Percentiles rank a stretch among this genome's conserved stretches.
phyloP scores from a whole-genome alignment of 2,888 invertebrate genomes.

The Eulithis testata region DNA sequence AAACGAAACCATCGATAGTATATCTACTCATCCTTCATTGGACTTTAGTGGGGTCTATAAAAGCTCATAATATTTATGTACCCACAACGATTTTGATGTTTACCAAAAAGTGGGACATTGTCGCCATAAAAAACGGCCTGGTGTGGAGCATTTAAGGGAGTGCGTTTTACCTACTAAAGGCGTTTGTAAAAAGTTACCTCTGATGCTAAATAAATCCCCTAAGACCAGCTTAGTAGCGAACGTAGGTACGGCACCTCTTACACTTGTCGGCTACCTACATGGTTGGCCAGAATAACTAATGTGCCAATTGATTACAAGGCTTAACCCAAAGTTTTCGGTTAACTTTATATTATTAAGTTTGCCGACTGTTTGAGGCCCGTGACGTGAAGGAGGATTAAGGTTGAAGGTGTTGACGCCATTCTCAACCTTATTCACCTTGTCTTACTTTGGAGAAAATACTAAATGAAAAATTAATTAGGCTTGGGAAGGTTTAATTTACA shows the following conservation, averaged over 20 bases:
- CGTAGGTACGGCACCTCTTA: not conserved
- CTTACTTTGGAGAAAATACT: not conserved
- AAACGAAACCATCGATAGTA: slow-evolving; percentile 10
- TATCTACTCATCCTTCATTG: not conserved
- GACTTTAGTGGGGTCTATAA: too few relatives aligned
- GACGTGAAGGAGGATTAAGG: not conserved
- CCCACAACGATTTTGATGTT: too few relatives aligned
- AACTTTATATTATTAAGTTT: slow-evolving; percentile 26
- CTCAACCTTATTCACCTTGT: not conserved
- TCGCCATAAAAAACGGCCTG: too few relatives aligned
- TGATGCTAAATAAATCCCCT: too few relatives aligned
- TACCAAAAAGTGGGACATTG: too few relatives aligned
- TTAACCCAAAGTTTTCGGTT: slow-evolving; percentile 20
- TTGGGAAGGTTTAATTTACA: too few relatives aligned
- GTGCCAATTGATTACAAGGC: slow-evolving; percentile 6
- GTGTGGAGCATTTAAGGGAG: too few relatives aligned
- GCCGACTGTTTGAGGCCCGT: slow-evolving; percentile 16
- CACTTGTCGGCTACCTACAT: not conserved
- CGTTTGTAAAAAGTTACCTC: too few relatives aligned
- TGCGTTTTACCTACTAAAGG: too few relatives aligned
- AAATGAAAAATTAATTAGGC: too few relatives aligned
- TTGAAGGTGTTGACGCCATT: not conserved
- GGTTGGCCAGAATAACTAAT: slow-evolving; percentile 1
- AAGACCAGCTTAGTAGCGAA: too few relatives aligned
- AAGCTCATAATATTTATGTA: too few relatives aligned